These are phyloP conservation scores for Eudemis profundana DNA, from an alignment of 2,888 invertebrate genomes.

Conservation along the genomic window DNA sequence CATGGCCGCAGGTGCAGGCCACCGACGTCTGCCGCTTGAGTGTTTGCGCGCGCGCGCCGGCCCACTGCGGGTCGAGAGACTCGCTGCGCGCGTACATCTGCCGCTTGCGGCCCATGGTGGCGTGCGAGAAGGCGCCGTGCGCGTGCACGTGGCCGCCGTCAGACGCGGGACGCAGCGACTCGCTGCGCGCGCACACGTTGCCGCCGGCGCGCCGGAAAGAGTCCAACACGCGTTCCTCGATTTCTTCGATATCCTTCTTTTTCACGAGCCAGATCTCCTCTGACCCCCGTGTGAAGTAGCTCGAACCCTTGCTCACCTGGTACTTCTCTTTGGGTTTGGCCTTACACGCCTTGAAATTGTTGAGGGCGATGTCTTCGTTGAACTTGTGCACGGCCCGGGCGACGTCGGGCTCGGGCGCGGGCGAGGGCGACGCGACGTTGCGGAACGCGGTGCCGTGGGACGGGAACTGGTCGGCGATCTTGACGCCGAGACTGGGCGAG, in stretches of 20 bases:
- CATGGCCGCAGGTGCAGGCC: constrained; percentile 80
- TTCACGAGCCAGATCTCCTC: constrained; percentile 83
- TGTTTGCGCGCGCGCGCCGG: constrained; percentile 70
- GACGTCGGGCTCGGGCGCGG: constrained; percentile 43
- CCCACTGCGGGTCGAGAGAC: constrained; percentile 75
- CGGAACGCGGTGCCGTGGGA: constrained; percentile 80
- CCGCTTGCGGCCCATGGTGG: constrained; percentile 69
- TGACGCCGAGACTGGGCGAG: constrained; percentile 76
- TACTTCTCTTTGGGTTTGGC: constrained; percentile 73
- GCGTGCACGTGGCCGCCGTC: constrained; percentile 61
- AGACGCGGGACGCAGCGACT: constrained; percentile 64
- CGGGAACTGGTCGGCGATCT: constrained; percentile 75
- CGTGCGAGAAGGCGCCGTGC: constrained; percentile 57
- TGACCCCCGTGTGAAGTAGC: constrained; percentile 79
- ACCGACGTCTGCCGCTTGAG: constrained; percentile 77
- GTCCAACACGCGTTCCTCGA: constrained; percentile 78
- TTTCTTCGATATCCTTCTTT: constrained; percentile 81
- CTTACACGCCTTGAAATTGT: constrained; percentile 73
- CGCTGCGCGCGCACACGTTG: constrained; percentile 63
- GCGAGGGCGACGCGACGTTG: constrained; percentile 72
- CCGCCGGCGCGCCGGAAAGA: constrained; percentile 76
- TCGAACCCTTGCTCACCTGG: constrained; percentile 77
- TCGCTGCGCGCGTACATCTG: constrained; percentile 74
- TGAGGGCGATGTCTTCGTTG: constrained; percentile 70
- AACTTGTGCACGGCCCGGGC: constrained; percentile 51